Evolutionary conservation across 2,888 invertebrate genomes (phyloP), one percentile per base, ranked within the genome.

Genomic region (Scaptomyza caliginosa): DNA sequence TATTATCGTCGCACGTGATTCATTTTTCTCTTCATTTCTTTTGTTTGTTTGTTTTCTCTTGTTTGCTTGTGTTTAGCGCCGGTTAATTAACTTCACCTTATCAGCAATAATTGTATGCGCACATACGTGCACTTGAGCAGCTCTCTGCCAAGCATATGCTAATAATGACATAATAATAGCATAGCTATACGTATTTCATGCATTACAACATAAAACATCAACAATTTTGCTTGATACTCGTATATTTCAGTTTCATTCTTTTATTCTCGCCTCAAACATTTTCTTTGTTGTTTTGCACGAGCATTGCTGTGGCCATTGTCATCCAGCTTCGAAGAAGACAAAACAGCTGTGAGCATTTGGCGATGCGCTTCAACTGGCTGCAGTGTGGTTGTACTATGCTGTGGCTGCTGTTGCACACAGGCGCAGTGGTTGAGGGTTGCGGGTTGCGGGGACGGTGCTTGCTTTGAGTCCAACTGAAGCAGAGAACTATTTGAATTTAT

Each of bases 1-100:
- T 52, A 74, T 52, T 68, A 70, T 75, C 72, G 26, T 4, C 48
- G 70, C 55, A 71, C 70, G 70, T 70, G 65, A 70, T 32, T 34
- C 51, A 75, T 30, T 60, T 34, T 45, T 34, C 23, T 39, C 45
- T 13, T 24, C 4, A 26, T 30, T 26, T 21, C 40, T 49, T 63
- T 23, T 21, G 2, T 21, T 21, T 4, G 4, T 21, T 21, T 32
- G 28, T 30, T 30, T 30, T n/a, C 8, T 24, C 24, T 24, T 24
- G 6, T 26, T 2, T 26, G 8, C 8, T 26, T 7, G 26, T 7
- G 26, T 8, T 34, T 13, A 13, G 13, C 49, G 38, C 74, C 46
- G 43, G 45, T 42, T 39, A n/a, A 24, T 34, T 32, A 46, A 49
- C 43, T 26, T 21, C 11, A 3, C 26, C 26, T 62, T 69, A 69